Percentiles rank a stretch among this genome's conserved stretches.
phyloP scores from a whole-genome alignment of 2,888 invertebrate genomes.

The Eumacrocentrus americanus region DNA sequence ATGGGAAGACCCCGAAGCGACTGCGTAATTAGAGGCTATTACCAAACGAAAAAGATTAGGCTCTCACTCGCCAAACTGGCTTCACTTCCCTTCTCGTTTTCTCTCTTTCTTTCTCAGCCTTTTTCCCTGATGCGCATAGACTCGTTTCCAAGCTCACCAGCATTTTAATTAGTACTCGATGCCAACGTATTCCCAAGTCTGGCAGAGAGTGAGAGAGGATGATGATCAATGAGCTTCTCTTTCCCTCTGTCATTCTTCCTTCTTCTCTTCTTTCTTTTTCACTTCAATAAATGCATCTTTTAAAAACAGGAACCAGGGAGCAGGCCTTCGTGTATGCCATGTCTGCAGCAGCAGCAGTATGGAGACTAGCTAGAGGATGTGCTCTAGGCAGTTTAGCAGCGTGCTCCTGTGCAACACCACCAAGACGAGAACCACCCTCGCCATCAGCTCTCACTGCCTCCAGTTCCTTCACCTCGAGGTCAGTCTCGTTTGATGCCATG shows the following conservation, averaged over 20 bases:
- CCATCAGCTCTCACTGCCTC: conserved; percentile 56
- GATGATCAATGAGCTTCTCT: not conserved
- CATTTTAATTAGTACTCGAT: not conserved
- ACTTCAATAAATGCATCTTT: not conserved
- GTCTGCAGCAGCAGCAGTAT: conserved; percentile 79
- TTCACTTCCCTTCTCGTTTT: conserved; percentile 31
- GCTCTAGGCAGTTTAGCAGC: conserved; percentile 75
- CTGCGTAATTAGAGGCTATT: conserved; percentile 49
- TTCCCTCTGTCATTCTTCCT: not conserved
- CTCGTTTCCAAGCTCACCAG: not conserved
- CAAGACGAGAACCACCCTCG: conserved; percentile 67
- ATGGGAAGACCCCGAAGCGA: conserved; percentile 42
- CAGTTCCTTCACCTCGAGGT: conserved; percentile 48
- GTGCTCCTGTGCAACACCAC: conserved; percentile 80
- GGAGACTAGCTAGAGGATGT: conserved; percentile 79
- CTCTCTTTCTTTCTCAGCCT: conserved; percentile 11
- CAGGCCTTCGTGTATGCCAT: conserved; percentile 86
- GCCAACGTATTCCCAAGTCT: no score
- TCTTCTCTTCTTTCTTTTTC: not conserved
- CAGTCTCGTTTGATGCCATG: conserved; percentile 53
- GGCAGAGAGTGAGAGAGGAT: not conserved
- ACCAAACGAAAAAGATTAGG: conserved; percentile 37
- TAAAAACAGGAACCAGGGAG: conserved; percentile 75
- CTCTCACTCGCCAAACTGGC: conserved; percentile 35
- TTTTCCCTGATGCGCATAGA: conserved; percentile 19